These are phyloP conservation scores for Oreortyx pictus DNA, from an alignment of 2,797 vertebrate species.

Conservation along the genomic window DNA sequence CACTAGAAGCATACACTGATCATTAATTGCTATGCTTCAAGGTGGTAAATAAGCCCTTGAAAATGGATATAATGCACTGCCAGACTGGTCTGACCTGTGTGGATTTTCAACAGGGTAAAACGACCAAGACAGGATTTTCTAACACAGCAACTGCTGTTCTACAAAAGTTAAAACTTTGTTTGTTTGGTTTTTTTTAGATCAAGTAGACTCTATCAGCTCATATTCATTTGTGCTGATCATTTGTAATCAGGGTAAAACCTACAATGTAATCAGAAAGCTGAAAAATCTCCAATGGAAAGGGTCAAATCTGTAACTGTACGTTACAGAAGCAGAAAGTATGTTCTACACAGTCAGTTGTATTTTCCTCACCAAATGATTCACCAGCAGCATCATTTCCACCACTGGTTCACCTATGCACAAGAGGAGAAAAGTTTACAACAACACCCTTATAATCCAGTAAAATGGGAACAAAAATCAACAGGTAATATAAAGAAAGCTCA, in stretches of 20 bases:
- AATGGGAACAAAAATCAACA: background rate
- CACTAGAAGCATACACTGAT: background rate
- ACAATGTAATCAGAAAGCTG: background rate
- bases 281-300: background rate
- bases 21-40: constrained; percentile 23
- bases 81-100: background rate
- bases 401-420: background rate
- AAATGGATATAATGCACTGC: background rate
- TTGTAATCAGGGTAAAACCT: background rate
- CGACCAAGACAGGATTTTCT: background rate
- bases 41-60: background rate
- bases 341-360: background rate
- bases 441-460: background rate
- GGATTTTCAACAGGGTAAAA: background rate
- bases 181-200: background rate
- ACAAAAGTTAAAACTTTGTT: background rate
- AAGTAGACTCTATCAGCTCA: background rate
- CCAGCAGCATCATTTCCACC: background rate
- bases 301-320: background rate
- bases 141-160: background rate
- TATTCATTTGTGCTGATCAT: background rate
- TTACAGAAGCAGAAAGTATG: background rate
- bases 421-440: background rate
- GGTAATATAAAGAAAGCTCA: constrained; percentile 3
- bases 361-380: background rate